Evolutionary conservation across 2,888 invertebrate genomes (phyloP), one percentile per base, ranked within the genome.

Genomic region (Portevinia maculata): DNA sequence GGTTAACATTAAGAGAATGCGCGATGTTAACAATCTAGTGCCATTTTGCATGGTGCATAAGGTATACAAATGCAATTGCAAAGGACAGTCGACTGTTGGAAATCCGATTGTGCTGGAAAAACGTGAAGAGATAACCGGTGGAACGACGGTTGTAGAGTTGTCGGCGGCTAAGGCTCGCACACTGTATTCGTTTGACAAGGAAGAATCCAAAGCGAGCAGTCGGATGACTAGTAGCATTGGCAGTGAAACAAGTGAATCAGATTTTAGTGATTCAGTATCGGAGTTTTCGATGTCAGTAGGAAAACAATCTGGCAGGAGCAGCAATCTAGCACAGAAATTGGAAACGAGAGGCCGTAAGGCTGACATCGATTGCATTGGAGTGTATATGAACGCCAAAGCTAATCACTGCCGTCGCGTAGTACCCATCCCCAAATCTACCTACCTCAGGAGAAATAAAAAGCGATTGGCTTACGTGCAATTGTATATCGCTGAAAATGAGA

Each of bases 11-110:
- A 86, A 87, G 0, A 88, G 87, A 11, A 79, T 91, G 32, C 78
- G 88, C 2, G 85, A 87, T 59, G 86, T 91, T 79, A 86, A 90
- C 28, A 92, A 93, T 86, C 87, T 94, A 50, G 92, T 93, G 78
- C 92, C 93, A 0, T 94, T 92, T 91, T 95, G 95, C 86, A 93
- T 94, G 92, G 91, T 92, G 1, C 95, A 95, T 87, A 91, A 92
- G 85, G 88, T 93, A 53, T 94, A 95, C 86, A 93, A 93, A 87
- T 95, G 95, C 88, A 93, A 93, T 88, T 95, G 94, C 87, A 92
- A 92, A 84, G 92, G 93, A 1, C 81, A 87, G 0, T 86, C 88
- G 0, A 46, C 79, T 0, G 87, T 88, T 5, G 91, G 91, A 39
- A 87, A 87, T 53, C 88, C 88, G 0, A 84, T 89, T 8, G 24